Conservation (phyloP, 2,888 invertebrate genomes). For the Autographa gamma region DNA sequence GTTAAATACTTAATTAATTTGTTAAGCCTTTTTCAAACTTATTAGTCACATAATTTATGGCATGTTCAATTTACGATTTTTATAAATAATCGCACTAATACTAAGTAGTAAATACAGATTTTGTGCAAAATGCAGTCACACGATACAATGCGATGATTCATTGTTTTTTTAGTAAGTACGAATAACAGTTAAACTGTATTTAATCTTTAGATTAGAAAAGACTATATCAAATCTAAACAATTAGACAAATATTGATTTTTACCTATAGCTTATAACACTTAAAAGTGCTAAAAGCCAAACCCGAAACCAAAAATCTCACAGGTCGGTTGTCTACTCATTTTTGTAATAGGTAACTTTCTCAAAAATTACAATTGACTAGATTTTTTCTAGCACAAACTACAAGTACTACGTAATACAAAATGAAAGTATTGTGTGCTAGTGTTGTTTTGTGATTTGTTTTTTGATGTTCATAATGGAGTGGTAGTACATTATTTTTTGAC, state of each 20-base stretch:
- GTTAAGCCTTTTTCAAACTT: background rate
- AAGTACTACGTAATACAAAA: background rate
- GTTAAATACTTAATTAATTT: background rate
- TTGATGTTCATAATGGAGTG: background rate
- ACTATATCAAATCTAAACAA: too few species aligned
- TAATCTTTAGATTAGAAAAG: too few species aligned
- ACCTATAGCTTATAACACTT: background rate
- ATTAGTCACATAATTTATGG: too few species aligned
- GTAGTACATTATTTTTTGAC: too few species aligned
- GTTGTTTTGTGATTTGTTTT: background rate
- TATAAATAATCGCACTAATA: too few species aligned
- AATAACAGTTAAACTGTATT: too few species aligned
- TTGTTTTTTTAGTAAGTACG: too few species aligned
- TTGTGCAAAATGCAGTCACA: too few species aligned
- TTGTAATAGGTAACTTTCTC: background rate
- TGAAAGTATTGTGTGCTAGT: background rate
- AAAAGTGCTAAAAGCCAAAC: background rate
- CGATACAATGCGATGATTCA: too few species aligned
- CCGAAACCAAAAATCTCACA: background rate
- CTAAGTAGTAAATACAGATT: too few species aligned
- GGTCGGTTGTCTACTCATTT: background rate
- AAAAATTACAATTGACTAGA: background rate
- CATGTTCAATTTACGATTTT: too few species aligned
- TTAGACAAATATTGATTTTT: too few species aligned
- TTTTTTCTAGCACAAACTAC: conserved; percentile 3